phyloP scores from a whole-genome alignment of 2,797 vertebrate genomes.

The Danionella dracula region DNA sequence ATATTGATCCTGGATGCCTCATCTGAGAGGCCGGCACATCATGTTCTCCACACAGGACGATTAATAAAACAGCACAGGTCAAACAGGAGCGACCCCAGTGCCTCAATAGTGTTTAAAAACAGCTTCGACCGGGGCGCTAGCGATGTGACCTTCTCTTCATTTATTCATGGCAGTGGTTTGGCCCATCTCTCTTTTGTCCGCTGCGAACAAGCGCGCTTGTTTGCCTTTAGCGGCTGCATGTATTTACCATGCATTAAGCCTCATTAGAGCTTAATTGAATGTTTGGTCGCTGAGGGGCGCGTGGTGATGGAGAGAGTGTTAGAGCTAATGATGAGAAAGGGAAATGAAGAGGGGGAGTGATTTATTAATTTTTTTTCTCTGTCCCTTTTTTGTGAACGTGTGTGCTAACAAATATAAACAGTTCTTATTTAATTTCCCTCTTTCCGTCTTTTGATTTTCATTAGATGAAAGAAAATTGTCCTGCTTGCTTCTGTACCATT shows the following conservation, averaged over 20 bases:
- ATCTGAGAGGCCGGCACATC: conserved; percentile 54
- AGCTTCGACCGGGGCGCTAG: conserved; percentile 9
- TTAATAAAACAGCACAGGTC: conserved; percentile 63
- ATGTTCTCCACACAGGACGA: conserved; percentile 43
- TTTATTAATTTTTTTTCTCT: conserved; percentile 38
- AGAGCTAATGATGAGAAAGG: conserved; percentile 45
- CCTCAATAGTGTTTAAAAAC: conserved; percentile 32
- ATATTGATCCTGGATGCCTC: conserved; percentile 40
- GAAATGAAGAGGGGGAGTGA: conserved; percentile 38
- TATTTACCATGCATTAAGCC: conserved; percentile 70
- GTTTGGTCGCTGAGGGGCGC: conserved; percentile 43
- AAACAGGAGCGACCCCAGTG: conserved; percentile 53
- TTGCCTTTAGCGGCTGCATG: conserved; percentile 54
- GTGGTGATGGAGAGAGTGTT: conserved; percentile 31
- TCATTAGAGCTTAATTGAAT: conserved; percentile 59
- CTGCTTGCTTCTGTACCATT: conserved; percentile 38
- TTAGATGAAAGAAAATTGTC: conserved; percentile 34
- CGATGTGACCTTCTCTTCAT: conserved; percentile 36
- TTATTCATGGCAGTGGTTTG: conserved; percentile 54
- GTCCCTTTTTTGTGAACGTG: conserved; percentile 12
- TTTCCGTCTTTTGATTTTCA: conserved; percentile 50
- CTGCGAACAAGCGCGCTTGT: conserved; percentile 22
- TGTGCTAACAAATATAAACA: conserved; percentile 39
- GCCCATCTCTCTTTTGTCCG: conserved; percentile 25
- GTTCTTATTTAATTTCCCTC: conserved; percentile 51